A percentile compares a stretch with the other conserved stretches of the same genome.
Evolutionary conservation across 2,888 invertebrate species (phyloP).

Genomic region (Cosmopolites sordidus): DNA sequence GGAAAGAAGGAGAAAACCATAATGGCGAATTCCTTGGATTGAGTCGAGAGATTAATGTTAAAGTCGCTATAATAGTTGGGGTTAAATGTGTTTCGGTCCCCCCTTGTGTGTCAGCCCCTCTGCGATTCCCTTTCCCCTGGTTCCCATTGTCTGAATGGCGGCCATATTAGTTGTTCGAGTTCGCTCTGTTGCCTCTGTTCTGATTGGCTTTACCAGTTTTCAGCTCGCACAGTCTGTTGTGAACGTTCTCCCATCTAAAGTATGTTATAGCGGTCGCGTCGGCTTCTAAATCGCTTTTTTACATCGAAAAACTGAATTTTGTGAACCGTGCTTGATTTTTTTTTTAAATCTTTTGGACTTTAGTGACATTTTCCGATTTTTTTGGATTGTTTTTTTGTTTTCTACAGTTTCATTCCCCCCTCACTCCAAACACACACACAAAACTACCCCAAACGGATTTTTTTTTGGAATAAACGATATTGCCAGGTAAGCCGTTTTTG

Average conservation of each 20-base stretch:
- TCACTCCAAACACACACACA: too few species aligned
- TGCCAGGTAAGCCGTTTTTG: background rate
- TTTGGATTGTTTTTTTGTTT: background rate
- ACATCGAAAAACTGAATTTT: background rate
- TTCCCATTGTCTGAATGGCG: constrained; percentile 50
- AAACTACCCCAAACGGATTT: background rate
- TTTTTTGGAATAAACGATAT: background rate
- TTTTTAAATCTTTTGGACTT: background rate
- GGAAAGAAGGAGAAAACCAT: constrained; percentile 3
- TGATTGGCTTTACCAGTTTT: constrained; percentile 50
- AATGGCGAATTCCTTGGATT: constrained; percentile 25
- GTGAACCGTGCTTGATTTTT: background rate
- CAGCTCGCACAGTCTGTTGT: constrained; percentile 43
- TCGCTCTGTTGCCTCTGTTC: constrained; percentile 49
- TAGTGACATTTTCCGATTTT: background rate
- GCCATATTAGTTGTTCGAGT: constrained; percentile 49
- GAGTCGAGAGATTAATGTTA: constrained; percentile 31
- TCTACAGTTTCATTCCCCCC: too few species aligned
- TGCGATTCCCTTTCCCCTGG: constrained; percentile 48
- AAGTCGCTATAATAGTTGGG: constrained; percentile 41
- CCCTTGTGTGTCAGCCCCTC: constrained; percentile 40
- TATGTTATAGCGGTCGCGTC: constrained; percentile 19
- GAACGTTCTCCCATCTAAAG: constrained; percentile 35
- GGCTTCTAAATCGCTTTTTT: constrained; percentile 12
- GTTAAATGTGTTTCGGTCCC: constrained; percentile 43